These are phyloP conservation scores for Tachina lurida DNA, from an alignment of 2,888 invertebrate genomes.

Conservation along the genomic window DNA sequence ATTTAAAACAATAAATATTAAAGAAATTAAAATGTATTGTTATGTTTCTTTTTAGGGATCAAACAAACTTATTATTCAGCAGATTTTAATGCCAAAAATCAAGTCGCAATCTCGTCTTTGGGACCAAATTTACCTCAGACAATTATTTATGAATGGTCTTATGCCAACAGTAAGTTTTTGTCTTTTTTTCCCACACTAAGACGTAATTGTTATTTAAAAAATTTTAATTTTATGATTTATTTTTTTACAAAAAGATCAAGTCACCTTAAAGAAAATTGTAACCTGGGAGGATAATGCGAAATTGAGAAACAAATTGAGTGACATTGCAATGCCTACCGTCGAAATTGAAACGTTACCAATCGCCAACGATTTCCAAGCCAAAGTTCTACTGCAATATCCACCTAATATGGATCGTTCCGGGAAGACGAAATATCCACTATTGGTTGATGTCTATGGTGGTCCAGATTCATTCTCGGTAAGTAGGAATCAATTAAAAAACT, in stretches of 20 bases:
- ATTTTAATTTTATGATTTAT: not conserved
- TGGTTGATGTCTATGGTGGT: constrained; percentile 95
- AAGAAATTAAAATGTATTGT: not conserved
- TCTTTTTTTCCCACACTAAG: not conserved
- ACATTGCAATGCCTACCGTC: constrained; percentile 85
- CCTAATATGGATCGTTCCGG: constrained; percentile 87
- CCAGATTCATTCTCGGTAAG: constrained; percentile 94
- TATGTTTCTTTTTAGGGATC: constrained; percentile 71
- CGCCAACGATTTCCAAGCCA: constrained; percentile 87
- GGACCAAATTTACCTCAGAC: constrained; percentile 93
- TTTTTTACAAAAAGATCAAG: constrained; percentile 75
- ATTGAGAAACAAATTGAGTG: constrained; percentile 83
- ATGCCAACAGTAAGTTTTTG: constrained; percentile 75
- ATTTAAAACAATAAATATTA: too few relatives aligned
- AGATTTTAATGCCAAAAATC: constrained; percentile 87
- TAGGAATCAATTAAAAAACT: not conserved
- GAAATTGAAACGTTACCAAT: constrained; percentile 86
- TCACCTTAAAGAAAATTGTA: constrained; percentile 76
- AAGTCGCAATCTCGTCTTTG: constrained; percentile 90
- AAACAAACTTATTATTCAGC: constrained; percentile 83
- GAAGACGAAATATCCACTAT: constrained; percentile 89
- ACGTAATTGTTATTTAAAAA: not conserved
- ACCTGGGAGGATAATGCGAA: constrained; percentile 88
- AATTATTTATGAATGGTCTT: constrained; percentile 84
- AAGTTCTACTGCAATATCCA: constrained; percentile 90